Evolutionary conservation across 2,888 invertebrate genomes (phyloP).

Genomic region (Apamea monoglypha): DNA sequence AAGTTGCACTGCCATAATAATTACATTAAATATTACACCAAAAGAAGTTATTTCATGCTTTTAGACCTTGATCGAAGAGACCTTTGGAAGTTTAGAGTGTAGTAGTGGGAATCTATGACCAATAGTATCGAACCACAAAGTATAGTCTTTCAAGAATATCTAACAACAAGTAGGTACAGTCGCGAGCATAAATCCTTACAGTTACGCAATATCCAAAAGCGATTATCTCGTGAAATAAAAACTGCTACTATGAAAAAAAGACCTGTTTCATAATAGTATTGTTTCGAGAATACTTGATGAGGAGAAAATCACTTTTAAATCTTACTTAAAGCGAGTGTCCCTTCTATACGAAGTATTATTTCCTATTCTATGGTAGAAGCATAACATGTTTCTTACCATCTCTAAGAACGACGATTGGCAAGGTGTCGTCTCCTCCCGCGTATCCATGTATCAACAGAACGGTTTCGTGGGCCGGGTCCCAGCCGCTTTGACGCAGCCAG

Average conservation of each 20-base stretch:
- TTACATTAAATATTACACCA: too few relatives aligned
- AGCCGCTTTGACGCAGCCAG: slow-evolving; percentile 93
- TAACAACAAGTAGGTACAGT: background rate
- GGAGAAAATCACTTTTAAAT: too few relatives aligned
- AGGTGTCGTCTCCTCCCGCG: slow-evolving; percentile 93
- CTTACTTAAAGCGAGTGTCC: background rate
- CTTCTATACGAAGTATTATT: background rate
- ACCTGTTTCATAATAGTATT: background rate
- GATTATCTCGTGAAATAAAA: background rate
- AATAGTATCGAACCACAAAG: background rate
- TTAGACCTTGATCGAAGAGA: background rate
- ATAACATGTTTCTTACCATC: slow-evolving; percentile 86
- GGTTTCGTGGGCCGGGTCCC: slow-evolving; percentile 93
- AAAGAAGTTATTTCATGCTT: too few relatives aligned
- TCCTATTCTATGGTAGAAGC: background rate
- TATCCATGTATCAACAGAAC: slow-evolving; percentile 94
- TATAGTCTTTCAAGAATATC: background rate
- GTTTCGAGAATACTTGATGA: too few relatives aligned
- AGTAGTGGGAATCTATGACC: background rate
- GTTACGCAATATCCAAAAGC: background rate
- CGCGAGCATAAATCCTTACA: too few relatives aligned
- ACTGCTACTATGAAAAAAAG: background rate
- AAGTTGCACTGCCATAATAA: background rate
- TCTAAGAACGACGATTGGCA: slow-evolving; percentile 93
- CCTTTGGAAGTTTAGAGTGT: background rate